phyloP scores from a whole-genome alignment of 2,113 vertebrate species.

The Strigops habroptila region DNA sequence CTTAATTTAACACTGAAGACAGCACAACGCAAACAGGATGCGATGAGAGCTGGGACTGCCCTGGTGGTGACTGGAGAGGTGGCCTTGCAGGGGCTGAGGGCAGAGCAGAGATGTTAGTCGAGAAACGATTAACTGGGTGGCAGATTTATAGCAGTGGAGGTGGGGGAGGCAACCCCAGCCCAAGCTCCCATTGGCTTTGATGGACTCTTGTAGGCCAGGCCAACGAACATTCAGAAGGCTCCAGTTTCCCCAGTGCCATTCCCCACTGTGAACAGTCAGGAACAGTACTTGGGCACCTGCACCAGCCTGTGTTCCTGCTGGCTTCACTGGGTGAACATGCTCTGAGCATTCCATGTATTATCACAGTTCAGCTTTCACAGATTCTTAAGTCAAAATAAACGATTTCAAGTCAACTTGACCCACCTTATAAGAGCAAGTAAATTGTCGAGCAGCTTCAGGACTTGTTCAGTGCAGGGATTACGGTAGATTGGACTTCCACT shows the following conservation, averaged over 20 bases:
- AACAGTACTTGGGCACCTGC: constrained; percentile 15
- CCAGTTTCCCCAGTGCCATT: constrained; percentile 10
- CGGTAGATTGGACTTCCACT: constrained; percentile 85
- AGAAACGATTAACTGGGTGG: constrained; percentile 25
- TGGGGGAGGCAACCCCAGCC: constrained; percentile 25
- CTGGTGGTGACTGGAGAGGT: constrained; percentile 19
- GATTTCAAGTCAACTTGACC: constrained; percentile 46
- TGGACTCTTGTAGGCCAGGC: background rate
- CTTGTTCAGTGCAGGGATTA: constrained; percentile 86
- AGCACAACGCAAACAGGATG: background rate
- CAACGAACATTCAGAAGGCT: background rate
- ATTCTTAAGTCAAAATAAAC: background rate
- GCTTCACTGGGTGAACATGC: background rate
- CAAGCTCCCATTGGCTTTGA: constrained; percentile 21
- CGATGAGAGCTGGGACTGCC: constrained; percentile 12
- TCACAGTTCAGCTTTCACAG: background rate
- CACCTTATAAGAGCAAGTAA: constrained; percentile 92
- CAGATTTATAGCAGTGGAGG: constrained; percentile 13
- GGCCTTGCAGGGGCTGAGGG: constrained; percentile 35
- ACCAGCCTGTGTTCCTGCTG: background rate
- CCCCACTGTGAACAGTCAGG: constrained; percentile 44
- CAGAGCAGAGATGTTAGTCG: constrained; percentile 20
- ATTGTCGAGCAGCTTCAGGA: constrained; percentile 89
- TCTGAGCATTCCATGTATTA: background rate
- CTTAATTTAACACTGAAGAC: constrained; percentile 31